Conservation (phyloP, 2,797 vertebrate genomes). For the Phrynocephalus forsythii region DNA sequence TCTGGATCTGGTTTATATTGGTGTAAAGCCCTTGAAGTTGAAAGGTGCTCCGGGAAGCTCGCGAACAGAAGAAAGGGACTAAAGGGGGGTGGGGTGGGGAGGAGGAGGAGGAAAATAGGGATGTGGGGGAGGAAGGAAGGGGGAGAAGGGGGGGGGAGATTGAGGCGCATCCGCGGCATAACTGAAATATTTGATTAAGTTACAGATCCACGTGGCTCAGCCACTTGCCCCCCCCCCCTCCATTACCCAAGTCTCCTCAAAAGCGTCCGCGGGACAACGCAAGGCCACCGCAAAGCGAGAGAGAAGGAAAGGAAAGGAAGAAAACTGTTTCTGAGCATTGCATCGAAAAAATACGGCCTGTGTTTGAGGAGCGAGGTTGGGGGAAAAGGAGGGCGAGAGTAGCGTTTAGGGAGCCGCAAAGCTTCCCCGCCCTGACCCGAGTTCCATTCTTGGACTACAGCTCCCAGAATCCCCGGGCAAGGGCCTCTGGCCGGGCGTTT, state of each 20-base stretch:
- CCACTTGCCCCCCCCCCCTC: slow-evolving; percentile 14
- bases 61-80: slow-evolving; percentile 30
- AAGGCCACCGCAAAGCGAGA: neutral
- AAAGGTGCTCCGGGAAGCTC: slow-evolving; percentile 69
- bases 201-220: slow-evolving; percentile 41
- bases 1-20: slow-evolving; percentile 75
- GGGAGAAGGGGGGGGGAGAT: no score
- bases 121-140: slow-evolving; percentile 8
- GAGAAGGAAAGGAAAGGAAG: neutral
- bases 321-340: neutral
- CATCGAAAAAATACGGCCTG: neutral
- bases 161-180: neutral
- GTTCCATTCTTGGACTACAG: no score
- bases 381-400: neutral
- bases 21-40: slow-evolving; percentile 71
- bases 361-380: neutral
- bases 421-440: no score
- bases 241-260: neutral
- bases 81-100: neutral
- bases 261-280: no score
- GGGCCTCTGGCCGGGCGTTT: no score
- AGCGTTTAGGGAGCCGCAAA: no score
- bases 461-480: no score
- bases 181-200: slow-evolving; percentile 43
- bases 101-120: neutral